Evolutionary conservation across 2,797 vertebrate genomes (phyloP).

Genomic region (Aeoliscus strigatus): DNA sequence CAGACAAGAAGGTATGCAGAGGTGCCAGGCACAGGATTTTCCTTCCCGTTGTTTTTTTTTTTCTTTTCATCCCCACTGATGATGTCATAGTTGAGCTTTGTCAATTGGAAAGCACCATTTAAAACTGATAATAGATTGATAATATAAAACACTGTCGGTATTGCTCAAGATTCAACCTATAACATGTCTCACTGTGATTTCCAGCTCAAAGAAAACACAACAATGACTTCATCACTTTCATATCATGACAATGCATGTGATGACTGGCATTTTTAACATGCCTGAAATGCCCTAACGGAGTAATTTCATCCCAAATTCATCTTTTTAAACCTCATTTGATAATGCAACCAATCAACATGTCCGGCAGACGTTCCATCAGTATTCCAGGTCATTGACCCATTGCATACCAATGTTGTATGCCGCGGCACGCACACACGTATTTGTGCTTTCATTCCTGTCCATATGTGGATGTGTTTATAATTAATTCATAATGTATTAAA

Average conservation of each 20-base stretch:
- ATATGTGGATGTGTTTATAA: slow-evolving; percentile 20
- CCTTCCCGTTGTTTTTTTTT: too few relatives aligned
- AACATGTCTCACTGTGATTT: slow-evolving; percentile 58
- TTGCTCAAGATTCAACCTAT: not conserved
- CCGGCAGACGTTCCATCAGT: slow-evolving; percentile 60
- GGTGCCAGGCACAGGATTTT: slow-evolving; percentile 65
- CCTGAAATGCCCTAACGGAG: slow-evolving; percentile 51
- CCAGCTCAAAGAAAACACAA: slow-evolving; percentile 49
- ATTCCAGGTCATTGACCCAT: slow-evolving; percentile 63
- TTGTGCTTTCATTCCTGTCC: slow-evolving; percentile 52
- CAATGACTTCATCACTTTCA: slow-evolving; percentile 70
- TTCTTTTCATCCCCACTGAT: slow-evolving; percentile 59
- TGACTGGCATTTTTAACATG: slow-evolving; percentile 53
- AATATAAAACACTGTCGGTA: too few relatives aligned
- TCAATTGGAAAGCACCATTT: slow-evolving; percentile 66
- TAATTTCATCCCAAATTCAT: slow-evolving; percentile 57
- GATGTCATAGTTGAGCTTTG: slow-evolving; percentile 64
- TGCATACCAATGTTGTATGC: slow-evolving; percentile 78
- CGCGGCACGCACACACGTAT: slow-evolving; percentile 73
- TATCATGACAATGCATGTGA: slow-evolving; percentile 72
- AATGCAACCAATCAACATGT: slow-evolving; percentile 32
- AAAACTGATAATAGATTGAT: too few relatives aligned
- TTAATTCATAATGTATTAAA: slow-evolving; percentile 4
- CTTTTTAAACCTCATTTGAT: slow-evolving; percentile 42
- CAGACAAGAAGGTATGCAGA: slow-evolving; percentile 85